These are phyloP conservation scores for Potamarius usumacintae DNA, from an alignment of 2,113 vertebrate genomes.

Conservation along the genomic window DNA sequence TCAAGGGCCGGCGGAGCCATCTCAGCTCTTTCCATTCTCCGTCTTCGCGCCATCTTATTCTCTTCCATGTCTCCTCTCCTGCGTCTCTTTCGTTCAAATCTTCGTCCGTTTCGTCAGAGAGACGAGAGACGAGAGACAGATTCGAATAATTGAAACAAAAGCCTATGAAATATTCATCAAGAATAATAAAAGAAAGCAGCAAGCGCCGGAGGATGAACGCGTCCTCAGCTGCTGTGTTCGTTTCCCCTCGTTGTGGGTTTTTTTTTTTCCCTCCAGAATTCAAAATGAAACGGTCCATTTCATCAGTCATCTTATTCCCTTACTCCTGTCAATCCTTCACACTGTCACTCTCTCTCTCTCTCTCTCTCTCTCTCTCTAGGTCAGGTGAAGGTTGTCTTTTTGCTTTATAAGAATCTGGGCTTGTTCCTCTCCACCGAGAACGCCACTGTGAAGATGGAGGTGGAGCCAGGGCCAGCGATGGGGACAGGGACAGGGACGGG, in stretches of 20 bases:
- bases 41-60: conserved; percentile 27
- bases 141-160: conserved; percentile 81
- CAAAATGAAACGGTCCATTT: conserved; percentile 76
- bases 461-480: conserved; percentile 66
- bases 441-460: conserved; percentile 84
- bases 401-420: conserved; percentile 90
- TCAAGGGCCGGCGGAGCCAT: conserved; percentile 72
- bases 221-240: conserved; percentile 75
- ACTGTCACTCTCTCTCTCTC: conserved; percentile 55
- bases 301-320: conserved; percentile 68
- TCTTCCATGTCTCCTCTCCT: conserved; percentile 26
- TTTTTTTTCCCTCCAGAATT: conserved; percentile 61
- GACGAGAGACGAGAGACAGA: conserved; percentile 69
- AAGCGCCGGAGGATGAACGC: conserved; percentile 74
- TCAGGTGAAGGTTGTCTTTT: conserved; percentile 91
- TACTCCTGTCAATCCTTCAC: conserved; percentile 15
- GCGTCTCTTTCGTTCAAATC: conserved; percentile 48
- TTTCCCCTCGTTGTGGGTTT: conserved; percentile 64
- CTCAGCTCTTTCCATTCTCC: conserved; percentile 58
- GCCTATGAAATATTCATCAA: conserved; percentile 79
- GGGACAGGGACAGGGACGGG: conserved; percentile 35
- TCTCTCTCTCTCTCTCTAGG: conserved; percentile 68
- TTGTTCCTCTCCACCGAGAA: conserved; percentile 90
- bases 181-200: conserved; percentile 75
- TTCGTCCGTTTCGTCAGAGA: conserved; percentile 67